Conservation (phyloP, 2,888 invertebrate genomes). For the Apamea crenata region DNA sequence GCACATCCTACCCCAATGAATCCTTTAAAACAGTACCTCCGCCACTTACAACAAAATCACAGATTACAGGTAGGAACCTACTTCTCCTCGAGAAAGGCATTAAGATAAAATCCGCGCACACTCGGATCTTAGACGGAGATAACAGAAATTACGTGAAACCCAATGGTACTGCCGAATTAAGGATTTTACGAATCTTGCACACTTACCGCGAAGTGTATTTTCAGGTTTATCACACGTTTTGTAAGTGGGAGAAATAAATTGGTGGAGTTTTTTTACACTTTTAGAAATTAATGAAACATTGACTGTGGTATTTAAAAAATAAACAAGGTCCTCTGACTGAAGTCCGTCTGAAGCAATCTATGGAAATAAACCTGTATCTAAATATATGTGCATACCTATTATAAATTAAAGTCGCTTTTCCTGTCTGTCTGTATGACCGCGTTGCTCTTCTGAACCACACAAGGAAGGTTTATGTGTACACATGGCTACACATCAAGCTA, state of each 20-base stretch:
- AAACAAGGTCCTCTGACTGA: background rate
- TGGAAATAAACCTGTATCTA: background rate
- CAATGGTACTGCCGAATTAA: slow-evolving; percentile 66
- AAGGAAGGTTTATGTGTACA: no score
- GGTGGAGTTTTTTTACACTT: no score
- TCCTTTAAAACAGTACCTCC: slow-evolving; percentile 11
- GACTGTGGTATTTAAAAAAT: no score
- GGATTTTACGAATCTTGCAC: slow-evolving; percentile 60
- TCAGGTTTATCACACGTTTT: slow-evolving; percentile 60
- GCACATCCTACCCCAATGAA: slow-evolving; percentile 34
- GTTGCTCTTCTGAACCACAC: no score
- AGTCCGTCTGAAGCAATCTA: background rate
- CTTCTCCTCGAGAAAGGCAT: slow-evolving; percentile 29
- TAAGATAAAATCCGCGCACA: slow-evolving; percentile 49
- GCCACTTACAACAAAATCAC: slow-evolving; percentile 6
- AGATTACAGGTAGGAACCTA: slow-evolving; percentile 29
- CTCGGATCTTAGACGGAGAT: slow-evolving; percentile 52
- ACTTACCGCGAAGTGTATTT: slow-evolving; percentile 58
- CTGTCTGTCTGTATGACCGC: no score
- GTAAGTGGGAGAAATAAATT: background rate
- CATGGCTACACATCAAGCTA: no score
- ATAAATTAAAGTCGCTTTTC: no score
- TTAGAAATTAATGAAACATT: background rate
- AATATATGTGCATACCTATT: no score
- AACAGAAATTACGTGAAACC: slow-evolving; percentile 59